A percentile compares a stretch with the other conserved stretches of the same genome.
Evolutionary conservation across 2,797 vertebrate species (phyloP).

Genomic region (Sebastes cheni): DNA sequence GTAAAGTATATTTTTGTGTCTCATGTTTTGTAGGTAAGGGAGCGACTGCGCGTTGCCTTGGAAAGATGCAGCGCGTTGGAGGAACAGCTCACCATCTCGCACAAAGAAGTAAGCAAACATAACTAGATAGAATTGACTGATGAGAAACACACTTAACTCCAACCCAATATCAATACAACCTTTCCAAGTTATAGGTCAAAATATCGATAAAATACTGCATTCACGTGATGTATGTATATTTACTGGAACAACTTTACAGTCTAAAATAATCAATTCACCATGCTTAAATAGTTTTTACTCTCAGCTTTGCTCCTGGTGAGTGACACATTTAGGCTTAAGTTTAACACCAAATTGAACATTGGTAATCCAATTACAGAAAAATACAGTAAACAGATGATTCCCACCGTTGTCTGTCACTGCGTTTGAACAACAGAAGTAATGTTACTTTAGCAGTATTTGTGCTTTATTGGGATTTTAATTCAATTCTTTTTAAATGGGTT

Average conservation of each 20-base stretch:
- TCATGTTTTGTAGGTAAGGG: slow-evolving; percentile 85
- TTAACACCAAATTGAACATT: too few relatives aligned
- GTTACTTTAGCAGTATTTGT: not conserved
- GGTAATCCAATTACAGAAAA: not conserved
- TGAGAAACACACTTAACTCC: not conserved
- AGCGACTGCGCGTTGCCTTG: slow-evolving; percentile 93
- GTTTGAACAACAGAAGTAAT: not conserved
- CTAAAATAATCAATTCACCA: not conserved
- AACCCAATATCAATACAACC: rapidly evolving
- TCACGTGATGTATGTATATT: not conserved
- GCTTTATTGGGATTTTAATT: not conserved
- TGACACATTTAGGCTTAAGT: not conserved
- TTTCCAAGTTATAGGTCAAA: not conserved
- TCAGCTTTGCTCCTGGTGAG: not conserved
- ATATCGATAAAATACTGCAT: not conserved
- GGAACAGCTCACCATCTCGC: slow-evolving; percentile 91
- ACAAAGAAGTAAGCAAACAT: slow-evolving; percentile 89
- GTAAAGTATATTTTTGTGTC: not conserved
- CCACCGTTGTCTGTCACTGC: too few relatives aligned
- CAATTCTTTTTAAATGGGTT: not conserved
- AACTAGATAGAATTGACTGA: not conserved
- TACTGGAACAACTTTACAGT: not conserved
- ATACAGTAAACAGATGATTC: not conserved
- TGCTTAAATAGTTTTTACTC: not conserved
- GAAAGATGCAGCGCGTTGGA: slow-evolving; percentile 96